phyloP scores from a whole-genome alignment of 2,888 invertebrate species.

The Mythimna loreyi region DNA sequence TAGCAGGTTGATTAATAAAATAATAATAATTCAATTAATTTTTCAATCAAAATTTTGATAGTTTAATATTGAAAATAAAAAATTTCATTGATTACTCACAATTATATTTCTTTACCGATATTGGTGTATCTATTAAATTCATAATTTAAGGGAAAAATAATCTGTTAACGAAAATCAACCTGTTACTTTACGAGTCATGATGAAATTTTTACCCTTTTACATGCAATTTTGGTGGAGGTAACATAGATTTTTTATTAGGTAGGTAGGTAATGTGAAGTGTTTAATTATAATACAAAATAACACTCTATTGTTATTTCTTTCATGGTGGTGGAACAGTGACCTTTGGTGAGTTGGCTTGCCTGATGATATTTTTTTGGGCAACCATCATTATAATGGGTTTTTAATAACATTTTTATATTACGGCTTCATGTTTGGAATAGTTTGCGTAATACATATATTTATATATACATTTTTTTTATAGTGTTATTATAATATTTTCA shows the following conservation, averaged over 20 bases:
- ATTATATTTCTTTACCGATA: no score
- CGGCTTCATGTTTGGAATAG: constrained; percentile 33
- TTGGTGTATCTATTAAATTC: neutral
- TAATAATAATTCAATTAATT: no score
- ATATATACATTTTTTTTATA: constrained; percentile 23
- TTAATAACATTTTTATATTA: constrained; percentile 54
- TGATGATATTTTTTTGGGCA: constrained; percentile 72
- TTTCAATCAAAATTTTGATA: no score
- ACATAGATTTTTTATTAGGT: constrained; percentile 9
- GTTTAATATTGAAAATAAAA: neutral
- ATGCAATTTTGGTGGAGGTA: constrained; percentile 34
- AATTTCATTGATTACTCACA: no score
- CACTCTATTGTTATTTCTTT: constrained; percentile 80
- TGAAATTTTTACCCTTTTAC: neutral
- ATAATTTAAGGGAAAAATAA: no score
- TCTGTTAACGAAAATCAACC: neutral
- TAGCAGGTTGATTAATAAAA: constrained; percentile 13
- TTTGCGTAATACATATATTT: constrained; percentile 30
- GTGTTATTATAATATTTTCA: constrained; percentile 8
- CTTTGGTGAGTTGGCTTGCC: constrained; percentile 85
- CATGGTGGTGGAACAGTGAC: constrained; percentile 88
- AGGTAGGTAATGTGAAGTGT: constrained; percentile 19
- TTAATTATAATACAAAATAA: constrained; percentile 30
- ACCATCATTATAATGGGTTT: constrained; percentile 65
- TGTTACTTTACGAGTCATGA: neutral